These are phyloP conservation scores for Lepus townsendii DNA, from an alignment of 2,797 vertebrate genomes.

Conservation along the genomic window DNA sequence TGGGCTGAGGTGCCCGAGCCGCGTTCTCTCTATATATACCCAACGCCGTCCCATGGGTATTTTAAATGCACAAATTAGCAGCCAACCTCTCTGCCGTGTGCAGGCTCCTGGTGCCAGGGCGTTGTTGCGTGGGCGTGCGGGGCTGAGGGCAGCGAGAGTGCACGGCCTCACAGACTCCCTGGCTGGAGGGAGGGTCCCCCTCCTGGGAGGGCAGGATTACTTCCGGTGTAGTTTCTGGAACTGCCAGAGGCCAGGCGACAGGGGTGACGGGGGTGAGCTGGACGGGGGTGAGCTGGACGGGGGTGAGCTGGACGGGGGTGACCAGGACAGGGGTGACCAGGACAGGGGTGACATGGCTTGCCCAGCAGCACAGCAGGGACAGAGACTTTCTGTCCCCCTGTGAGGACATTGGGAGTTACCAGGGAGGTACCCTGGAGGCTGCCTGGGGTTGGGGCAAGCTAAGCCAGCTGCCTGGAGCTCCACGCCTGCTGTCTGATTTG, in stretches of 20 bases:
- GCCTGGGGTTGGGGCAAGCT: not conserved
- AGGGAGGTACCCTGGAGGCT: not conserved
- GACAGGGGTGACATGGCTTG: not conserved
- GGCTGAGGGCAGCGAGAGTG: not conserved
- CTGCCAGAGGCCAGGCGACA: not conserved
- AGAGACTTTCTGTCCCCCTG: rapidly evolving
- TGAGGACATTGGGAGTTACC: not conserved
- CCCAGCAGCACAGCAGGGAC: rapidly evolving
- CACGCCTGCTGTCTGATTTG: rapidly evolving
- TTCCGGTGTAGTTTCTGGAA: not conserved
- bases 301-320: no score
- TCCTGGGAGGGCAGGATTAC: not conserved
- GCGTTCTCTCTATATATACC: conserved; percentile 68
- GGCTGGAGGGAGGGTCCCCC: not conserved
- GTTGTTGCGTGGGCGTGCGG: not conserved
- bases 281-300: no score
- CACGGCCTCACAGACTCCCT: rapidly evolving
- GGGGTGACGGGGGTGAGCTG: no score
- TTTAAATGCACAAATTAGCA: conserved; percentile 73
- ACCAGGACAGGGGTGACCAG: no score
- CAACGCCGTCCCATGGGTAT: conserved; percentile 65
- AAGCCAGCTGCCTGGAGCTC: rapidly evolving
- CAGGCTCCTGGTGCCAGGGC: not conserved
- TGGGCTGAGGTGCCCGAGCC: conserved; percentile 79
- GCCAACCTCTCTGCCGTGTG: not conserved